Percentiles rank a stretch among this genome's conserved stretches.
Evolutionary conservation across 2,113 vertebrate species (phyloP).

Genomic region (Meleagris gallopavo): DNA sequence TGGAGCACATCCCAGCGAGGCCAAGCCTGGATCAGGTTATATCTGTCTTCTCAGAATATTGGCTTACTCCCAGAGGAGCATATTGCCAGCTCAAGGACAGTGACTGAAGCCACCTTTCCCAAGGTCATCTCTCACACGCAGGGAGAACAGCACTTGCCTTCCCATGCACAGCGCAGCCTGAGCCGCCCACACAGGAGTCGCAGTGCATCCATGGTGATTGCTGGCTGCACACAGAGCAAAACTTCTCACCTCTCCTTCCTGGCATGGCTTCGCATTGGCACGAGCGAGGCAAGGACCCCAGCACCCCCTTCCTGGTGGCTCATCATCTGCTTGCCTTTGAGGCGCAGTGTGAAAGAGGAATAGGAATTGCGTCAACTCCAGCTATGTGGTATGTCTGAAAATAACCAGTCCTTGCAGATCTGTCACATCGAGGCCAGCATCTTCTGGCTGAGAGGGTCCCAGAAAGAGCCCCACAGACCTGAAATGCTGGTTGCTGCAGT

Average conservation of each 20-base stretch:
- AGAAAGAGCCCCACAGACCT: background rate
- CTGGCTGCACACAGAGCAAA: background rate
- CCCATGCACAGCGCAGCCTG: background rate
- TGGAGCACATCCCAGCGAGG: constrained; percentile 39
- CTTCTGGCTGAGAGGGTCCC: background rate
- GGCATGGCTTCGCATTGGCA: background rate
- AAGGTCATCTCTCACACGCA: constrained; percentile 26
- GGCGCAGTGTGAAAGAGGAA: background rate
- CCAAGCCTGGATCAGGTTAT: constrained; percentile 64
- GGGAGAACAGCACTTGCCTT: background rate
- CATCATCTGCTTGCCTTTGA: background rate
- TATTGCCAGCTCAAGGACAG: constrained; percentile 39
- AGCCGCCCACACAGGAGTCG: background rate
- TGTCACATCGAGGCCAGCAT: background rate
- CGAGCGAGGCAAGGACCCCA: fast-evolving
- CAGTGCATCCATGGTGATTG: background rate
- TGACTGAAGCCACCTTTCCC: constrained; percentile 41
- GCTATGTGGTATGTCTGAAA: background rate
- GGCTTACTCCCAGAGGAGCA: constrained; percentile 61
- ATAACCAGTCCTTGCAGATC: background rate
- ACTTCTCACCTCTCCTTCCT: background rate
- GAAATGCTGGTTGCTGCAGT: background rate
- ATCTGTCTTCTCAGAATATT: constrained; percentile 35
- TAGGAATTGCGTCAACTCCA: background rate
- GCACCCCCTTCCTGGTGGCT: background rate